These are phyloP conservation scores for Penaeus indicus DNA, from an alignment of 1,140 invertebrate genomes.

Conservation along the genomic window DNA sequence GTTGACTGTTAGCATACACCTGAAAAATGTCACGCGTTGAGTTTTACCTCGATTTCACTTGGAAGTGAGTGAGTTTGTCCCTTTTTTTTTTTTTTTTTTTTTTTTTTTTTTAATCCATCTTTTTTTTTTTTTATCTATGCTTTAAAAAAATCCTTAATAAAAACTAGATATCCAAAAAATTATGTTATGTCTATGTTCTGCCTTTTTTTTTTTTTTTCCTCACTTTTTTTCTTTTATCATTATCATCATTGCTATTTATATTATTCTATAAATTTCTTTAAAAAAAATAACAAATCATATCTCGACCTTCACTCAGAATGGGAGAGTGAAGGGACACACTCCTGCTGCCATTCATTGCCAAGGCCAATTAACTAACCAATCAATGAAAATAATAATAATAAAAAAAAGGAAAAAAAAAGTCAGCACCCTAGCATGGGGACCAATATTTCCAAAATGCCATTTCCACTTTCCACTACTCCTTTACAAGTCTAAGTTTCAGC, in stretches of 20 bases:
- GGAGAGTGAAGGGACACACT: not conserved
- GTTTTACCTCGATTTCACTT: conserved; percentile 34
- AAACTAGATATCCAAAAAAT: too few species aligned
- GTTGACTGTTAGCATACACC: conserved; percentile 66
- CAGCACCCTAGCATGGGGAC: conserved; percentile 31
- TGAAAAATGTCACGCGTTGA: conserved; percentile 64
- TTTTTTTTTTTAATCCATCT: too few species aligned
- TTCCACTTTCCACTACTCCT: conserved; percentile 47
- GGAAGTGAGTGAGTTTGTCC: conserved; percentile 10
- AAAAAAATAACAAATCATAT: conserved; percentile 9
- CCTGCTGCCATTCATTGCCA: conserved; percentile 2
- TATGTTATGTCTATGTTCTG: too few species aligned
- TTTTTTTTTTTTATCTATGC: too few species aligned
- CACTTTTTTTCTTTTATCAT: too few species aligned
- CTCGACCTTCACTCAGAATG: conserved; percentile 28
- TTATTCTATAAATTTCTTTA: not conserved
- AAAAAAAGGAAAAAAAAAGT: not conserved
- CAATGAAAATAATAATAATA: not conserved
- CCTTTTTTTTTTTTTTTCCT: too few species aligned
- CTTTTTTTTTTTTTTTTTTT: not conserved
- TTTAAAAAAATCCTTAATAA: too few species aligned
- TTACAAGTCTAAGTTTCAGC: conserved; percentile 48
- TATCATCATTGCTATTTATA: too few species aligned
- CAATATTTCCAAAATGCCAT: conserved; percentile 43
- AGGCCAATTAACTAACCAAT: conserved; percentile 14